phyloP scores from a whole-genome alignment of 2,888 invertebrate species.

The Parelbella ahira region DNA sequence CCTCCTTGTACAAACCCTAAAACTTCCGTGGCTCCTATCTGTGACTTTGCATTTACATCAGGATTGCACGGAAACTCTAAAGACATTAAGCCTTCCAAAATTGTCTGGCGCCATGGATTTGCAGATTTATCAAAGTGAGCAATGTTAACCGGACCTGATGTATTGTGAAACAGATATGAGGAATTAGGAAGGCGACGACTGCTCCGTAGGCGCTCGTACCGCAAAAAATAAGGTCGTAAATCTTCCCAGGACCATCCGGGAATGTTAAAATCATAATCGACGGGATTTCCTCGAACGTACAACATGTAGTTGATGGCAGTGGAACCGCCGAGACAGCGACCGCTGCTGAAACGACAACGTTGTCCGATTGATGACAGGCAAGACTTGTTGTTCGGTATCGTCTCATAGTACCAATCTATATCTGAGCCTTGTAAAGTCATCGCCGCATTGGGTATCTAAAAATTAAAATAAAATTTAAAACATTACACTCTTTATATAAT shows the following conservation, averaged over 20 bases:
- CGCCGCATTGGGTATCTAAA: constrained; percentile 46
- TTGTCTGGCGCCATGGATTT: constrained; percentile 49
- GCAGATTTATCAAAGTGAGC: constrained; percentile 43
- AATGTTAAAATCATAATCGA: constrained; percentile 44
- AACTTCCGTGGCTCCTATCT: constrained; percentile 48
- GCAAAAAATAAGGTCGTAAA: constrained; percentile 52
- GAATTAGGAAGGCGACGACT: constrained; percentile 41
- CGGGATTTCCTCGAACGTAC: constrained; percentile 51
- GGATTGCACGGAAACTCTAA: constrained; percentile 46
- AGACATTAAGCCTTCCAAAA: constrained; percentile 38
- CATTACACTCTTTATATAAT: no score
- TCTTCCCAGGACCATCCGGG: constrained; percentile 55
- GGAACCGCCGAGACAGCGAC: constrained; percentile 60
- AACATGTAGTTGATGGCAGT: constrained; percentile 61
- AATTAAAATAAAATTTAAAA: constrained; percentile 7
- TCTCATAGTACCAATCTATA: constrained; percentile 51
- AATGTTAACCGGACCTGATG: constrained; percentile 44
- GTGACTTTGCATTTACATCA: constrained; percentile 51
- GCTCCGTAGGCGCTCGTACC: constrained; percentile 51
- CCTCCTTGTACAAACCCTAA: constrained; percentile 47
- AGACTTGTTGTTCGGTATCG: constrained; percentile 49
- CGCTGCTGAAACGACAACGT: constrained; percentile 49
- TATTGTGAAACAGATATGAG: constrained; percentile 52
- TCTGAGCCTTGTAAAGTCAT: constrained; percentile 39
- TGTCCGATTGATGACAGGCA: constrained; percentile 42